Conservation (phyloP, 1,140 invertebrate species). For the Forficula auricularia region DNA sequence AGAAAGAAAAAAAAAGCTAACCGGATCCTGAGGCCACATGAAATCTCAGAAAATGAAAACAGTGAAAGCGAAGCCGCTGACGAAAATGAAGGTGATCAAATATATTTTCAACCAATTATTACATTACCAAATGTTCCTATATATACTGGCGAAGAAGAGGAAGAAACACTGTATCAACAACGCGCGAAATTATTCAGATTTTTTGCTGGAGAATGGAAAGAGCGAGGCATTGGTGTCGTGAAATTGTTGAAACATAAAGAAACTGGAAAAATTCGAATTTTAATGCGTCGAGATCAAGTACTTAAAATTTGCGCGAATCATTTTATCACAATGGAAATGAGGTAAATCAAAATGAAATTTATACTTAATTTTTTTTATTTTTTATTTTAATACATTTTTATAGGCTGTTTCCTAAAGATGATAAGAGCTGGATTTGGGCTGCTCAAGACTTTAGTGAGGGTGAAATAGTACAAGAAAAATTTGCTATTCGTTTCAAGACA, state of each 20-base stretch:
- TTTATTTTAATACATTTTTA: too few relatives aligned
- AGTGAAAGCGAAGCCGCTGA: constrained; percentile 36
- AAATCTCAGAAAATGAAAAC: constrained; percentile 23
- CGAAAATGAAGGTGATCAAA: constrained; percentile 49
- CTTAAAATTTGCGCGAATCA: constrained; percentile 73
- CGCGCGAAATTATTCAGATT: constrained; percentile 63
- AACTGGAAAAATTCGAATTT: constrained; percentile 47
- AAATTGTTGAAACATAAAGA: constrained; percentile 60
- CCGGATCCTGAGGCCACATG: too few relatives aligned
- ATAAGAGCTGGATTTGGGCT: constrained; percentile 65
- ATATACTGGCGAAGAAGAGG: constrained; percentile 66
- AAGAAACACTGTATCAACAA: constrained; percentile 54
- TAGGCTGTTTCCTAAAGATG: constrained; percentile 44
- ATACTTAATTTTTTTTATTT: too few relatives aligned
- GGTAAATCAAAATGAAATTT: constrained; percentile 17
- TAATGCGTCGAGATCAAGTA: constrained; percentile 76
- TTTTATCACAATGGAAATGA: constrained; percentile 40
- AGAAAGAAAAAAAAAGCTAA: too few relatives aligned
- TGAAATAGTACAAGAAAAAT: constrained; percentile 47
- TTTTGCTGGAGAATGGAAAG: constrained; percentile 63
- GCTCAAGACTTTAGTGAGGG: constrained; percentile 74
- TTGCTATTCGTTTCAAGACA: constrained; percentile 67
- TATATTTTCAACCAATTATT: constrained; percentile 60
- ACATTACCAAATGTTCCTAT: constrained; percentile 52
- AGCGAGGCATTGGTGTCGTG: constrained; percentile 69